Evolutionary conservation across 2,113 vertebrate species (phyloP), one percentile per base, ranked within the genome.

Genomic region (Sturnira hondurensis): DNA sequence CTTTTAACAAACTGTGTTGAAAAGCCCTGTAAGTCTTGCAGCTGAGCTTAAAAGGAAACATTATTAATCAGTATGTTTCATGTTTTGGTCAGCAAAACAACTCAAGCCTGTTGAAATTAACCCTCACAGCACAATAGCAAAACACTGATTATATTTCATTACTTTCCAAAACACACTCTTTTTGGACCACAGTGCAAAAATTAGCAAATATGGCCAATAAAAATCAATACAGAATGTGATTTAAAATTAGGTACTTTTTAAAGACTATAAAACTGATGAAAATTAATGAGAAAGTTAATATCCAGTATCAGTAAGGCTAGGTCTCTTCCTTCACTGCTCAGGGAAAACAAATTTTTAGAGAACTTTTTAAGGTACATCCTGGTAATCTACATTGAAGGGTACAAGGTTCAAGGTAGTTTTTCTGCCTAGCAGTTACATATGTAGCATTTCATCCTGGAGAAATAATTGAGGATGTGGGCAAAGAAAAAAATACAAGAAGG

Each of bases 1-100:
- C 63, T 52, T 89, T n/a, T 74, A 89, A 83, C 77, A 93, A 81
- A 92, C 73, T 80, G 12, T 33, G 70, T 71, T 16, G 31, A 71
- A 92, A 63, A 70, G 71, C 31, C 45, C 82, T 89, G 82, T 94
- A 94, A 89, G 89, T 96, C 78, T 58, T 93, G 20, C 17, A 33
- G 28, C 73, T 31, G 5, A 12, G 45, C 26, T 61, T 58, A 76
- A 92, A 90, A 96, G 52, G 36, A 86, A 93, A 87, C 71, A 91
- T 4, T 76, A 28, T 63, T 78, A 83, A 89, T 86, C 65, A 83
- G 26, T 85, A 52, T 77, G 31, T 74, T 95, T 86, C 83, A 41
- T 91, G 47, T 43, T 70, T 95, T 56, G 52, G 80, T 67, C 15
- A 61, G 54, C 58, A 68, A 93, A 94, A 93, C 50, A 68, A 76